Evolutionary conservation across 2,888 invertebrate genomes (phyloP), one percentile per base, ranked within the genome.

Genomic region (Latrodectus hesperus): DNA sequence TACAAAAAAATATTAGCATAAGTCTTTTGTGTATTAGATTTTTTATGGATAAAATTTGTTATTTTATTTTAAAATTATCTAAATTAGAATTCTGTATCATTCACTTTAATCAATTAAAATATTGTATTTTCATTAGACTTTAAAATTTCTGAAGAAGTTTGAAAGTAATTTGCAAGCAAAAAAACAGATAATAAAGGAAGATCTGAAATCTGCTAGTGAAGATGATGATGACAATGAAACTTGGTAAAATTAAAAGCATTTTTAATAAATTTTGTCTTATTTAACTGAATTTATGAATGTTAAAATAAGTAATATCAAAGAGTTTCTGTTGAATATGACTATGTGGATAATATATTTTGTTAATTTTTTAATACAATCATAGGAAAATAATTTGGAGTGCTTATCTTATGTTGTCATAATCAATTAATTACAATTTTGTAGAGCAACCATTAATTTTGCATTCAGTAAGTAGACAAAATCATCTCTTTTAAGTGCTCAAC

Each of bases 121-220:
- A 71, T 77, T 80, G 10, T 16, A 75, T 55, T 77, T 55, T 88
- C 22, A 71, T 81, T 89, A 96, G 91, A 98, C 98, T 0, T 92
- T 98, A 80, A 93, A 95, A 79, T 92, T 98, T 65, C 93, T 99
- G 78, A 95, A 95, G 0, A 96, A 96, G 91, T 99, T 99, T 92
- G 95, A 96, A 92, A 94, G 93, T 3, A 97, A 96, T 92, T 93
- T 98, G 26, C 94, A 95, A 89, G 93, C 94, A 0, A 95, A 95
- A 0, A 96, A 95, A 90, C 95, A 95, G 90, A 94, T 91, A 11
- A 91, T 91, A 90, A 92, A 93, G 49, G 92, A 92, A 4, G 93
- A 93, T 71, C 92, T 92, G 68, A 92, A 92, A 68, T 92, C 93
- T 72, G 92, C 71, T 90, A 92, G 90, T 26, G 91, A 91, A 55